Base-by-base conservation (phyloP, 2,113 vertebrate species). In the Nicator chloris region DNA sequence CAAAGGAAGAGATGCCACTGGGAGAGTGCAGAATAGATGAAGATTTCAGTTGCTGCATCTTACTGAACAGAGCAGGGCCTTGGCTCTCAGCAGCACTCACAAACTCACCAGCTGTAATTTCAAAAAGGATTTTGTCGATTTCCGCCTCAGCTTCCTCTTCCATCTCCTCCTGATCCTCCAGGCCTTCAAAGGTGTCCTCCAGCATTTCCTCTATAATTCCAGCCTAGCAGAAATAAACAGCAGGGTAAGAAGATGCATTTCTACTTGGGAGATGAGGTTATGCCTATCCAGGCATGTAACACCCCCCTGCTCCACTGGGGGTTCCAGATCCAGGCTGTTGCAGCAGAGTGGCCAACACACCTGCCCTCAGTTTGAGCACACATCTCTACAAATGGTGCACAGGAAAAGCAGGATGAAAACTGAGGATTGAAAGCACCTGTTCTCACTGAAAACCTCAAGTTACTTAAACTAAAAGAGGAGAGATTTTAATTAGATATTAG, bases 141-240 rank as follows among this genome's bases (percentile, higher is more conserved):
- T 99, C 99, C 56, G 98, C 98, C 96, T 99, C 99, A 2, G 99
- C 99, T 93, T 96, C 99, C 94, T 99, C 99, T 90, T 99, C 99
- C 99, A 99, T 99, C 59, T 99, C 99, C 45, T 99, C 99, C 92
- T 98, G 98, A 82, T 99, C 99, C 10, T 99, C 99, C 99, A 99
- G 98, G 93, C 98, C 97, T 95, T 99, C 99, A 96, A 99, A 98
- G 5, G 99, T 99, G 84, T 99, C 99, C 90, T 99, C 99, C 82
- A 99, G 78, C 99, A 99, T 99, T 76, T 99, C 99, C 93, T 99
- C 99, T 97, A 99, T 99, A 79, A 99, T 99, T 20, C 99, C 99
- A 87, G 99, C 99, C 99, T 99, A 89, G 81, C 61, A 75, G 82
- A 31, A 79, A 56, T 95, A 30, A 90, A 77, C 8, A 37, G 65